Percentiles rank a stretch among this genome's conserved stretches.
phyloP scores from a whole-genome alignment of 2,888 invertebrate species.

The Oxyteleia sp. region DNA sequence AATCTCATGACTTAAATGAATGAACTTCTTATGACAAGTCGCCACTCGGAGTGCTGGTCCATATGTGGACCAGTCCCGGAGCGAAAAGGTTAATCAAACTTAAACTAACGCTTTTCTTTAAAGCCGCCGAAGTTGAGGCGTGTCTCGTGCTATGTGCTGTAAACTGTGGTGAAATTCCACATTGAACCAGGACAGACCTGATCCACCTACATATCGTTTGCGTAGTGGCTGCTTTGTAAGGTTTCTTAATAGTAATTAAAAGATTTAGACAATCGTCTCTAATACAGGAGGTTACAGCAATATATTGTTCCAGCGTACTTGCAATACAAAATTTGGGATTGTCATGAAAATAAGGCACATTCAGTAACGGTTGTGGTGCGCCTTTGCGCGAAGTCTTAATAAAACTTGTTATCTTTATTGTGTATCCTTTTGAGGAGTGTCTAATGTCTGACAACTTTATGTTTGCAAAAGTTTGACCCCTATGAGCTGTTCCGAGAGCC shows the following conservation, averaged over 20 bases:
- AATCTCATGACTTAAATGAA: too few relatives aligned
- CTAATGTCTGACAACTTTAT: slow-evolving; percentile 5
- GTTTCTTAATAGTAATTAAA: slow-evolving; percentile 42
- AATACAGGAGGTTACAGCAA: not conserved
- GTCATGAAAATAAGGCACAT: slow-evolving; percentile 7
- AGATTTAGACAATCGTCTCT: slow-evolving; percentile 11
- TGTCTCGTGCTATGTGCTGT: slow-evolving; percentile 55
- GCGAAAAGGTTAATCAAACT: too few relatives aligned
- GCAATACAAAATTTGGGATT: slow-evolving; percentile 13
- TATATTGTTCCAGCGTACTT: not conserved
- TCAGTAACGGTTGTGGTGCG: not conserved
- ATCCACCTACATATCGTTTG: slow-evolving; percentile 55
- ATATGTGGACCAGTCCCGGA: too few relatives aligned
- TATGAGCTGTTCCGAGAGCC: slow-evolving; percentile 20
- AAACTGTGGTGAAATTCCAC: slow-evolving; percentile 11
- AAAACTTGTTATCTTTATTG: slow-evolving; percentile 3
- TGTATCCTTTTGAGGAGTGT: not conserved
- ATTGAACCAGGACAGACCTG: slow-evolving; percentile 14
- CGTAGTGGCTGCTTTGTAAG: slow-evolving; percentile 27
- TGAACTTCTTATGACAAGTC: too few relatives aligned
- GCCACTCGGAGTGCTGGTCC: too few relatives aligned
- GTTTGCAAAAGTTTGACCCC: slow-evolving; percentile 8
- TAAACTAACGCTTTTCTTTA: slow-evolving; percentile 39
- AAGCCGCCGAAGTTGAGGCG: slow-evolving; percentile 53
- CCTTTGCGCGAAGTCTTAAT: slow-evolving; percentile 25